Base-by-base conservation (phyloP, 2,888 invertebrate genomes). In the Rotaria socialis region DNA sequence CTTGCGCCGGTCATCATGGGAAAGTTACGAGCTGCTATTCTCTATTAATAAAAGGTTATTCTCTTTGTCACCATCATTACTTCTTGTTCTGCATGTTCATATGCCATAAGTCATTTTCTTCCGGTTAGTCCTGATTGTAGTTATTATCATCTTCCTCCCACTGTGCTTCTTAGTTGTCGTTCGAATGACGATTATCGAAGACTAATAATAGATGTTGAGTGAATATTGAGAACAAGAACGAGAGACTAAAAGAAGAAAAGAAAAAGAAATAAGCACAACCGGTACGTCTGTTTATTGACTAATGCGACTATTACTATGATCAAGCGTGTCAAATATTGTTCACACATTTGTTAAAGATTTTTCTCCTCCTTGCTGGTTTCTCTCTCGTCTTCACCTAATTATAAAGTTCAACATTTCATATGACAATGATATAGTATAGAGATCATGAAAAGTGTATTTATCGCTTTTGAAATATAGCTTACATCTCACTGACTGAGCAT, bases 21-120 rank as follows among this genome's bases (percentile, higher is more conserved):
- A 67, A 67, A 67, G 67, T 16, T 67, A 67, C 35, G 67, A 67
- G 67, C 67, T 67, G 67, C 67, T 67, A 35, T 67, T 67, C 67
- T 67, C 24, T 67, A 35, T 16, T 67, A 4, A 19, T 67, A 67
- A 67, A 67, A 67, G 67, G 67, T 67, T 67, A 67, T 67, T 67
- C 67, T 67, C 67, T 27, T 41, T 19, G 67, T 67, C 35, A 67
- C 16, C 35, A 67, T 41, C 27, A 67, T 35, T 41, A 35, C 67
- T 67, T 67, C 35, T 35, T 67, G 35, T 67, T 67, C 14, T 27
- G 19, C 19, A 35, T 67, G 67, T 67, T 67, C 67, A 67, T 67
- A 41, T 67, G 67, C 67, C 35, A 67, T 19, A 67, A 67, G 67
- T 67, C 67, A 67, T 67, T 67, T 35, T 27, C 35, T 67, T 67